A percentile compares a stretch with the other conserved stretches of the same genome.
These are phyloP conservation scores for Eonycteris spelaea DNA, from an alignment of 2,113 vertebrate genomes.

Conservation along the genomic window DNA sequence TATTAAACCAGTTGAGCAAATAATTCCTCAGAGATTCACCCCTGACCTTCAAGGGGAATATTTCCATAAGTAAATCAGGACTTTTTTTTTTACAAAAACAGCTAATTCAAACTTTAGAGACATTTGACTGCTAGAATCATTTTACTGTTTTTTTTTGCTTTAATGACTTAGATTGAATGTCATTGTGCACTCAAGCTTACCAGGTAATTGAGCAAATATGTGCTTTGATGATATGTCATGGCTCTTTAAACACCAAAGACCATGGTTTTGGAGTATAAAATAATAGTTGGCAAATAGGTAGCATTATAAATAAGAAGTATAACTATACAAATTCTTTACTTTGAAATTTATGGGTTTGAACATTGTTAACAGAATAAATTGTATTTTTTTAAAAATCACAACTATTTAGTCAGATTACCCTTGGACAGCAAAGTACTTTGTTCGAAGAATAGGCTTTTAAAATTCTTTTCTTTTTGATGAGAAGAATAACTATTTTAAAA, in stretches of 20 bases:
- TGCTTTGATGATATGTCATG: conserved; percentile 29
- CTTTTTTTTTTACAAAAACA: not conserved
- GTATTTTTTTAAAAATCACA: not conserved
- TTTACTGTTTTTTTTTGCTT: not conserved
- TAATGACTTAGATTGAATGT: conserved; percentile 54
- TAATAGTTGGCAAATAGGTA: conserved; percentile 28
- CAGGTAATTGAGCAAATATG: conserved; percentile 52
- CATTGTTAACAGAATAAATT: conserved; percentile 11
- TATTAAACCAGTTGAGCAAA: conserved; percentile 4
- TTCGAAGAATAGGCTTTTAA: not conserved
- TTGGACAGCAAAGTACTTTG: not conserved
- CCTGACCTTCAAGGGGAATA: not conserved
- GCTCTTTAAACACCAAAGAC: conserved; percentile 58
- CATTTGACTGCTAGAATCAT: not conserved
- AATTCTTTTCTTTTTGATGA: not conserved
- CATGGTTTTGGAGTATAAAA: not conserved
- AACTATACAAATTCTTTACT: not conserved
- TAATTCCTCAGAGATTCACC: not conserved
- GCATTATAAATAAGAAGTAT: not conserved
- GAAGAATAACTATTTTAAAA: not conserved
- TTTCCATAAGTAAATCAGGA: conserved; percentile 59
- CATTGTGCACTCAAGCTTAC: conserved; percentile 48
- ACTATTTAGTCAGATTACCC: not conserved
- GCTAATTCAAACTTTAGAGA: conserved; percentile 46
- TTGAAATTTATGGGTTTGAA: conserved; percentile 43